Evolutionary conservation across 2,113 vertebrate species (phyloP).

Genomic region (Misgurnus anguillicaudatus): DNA sequence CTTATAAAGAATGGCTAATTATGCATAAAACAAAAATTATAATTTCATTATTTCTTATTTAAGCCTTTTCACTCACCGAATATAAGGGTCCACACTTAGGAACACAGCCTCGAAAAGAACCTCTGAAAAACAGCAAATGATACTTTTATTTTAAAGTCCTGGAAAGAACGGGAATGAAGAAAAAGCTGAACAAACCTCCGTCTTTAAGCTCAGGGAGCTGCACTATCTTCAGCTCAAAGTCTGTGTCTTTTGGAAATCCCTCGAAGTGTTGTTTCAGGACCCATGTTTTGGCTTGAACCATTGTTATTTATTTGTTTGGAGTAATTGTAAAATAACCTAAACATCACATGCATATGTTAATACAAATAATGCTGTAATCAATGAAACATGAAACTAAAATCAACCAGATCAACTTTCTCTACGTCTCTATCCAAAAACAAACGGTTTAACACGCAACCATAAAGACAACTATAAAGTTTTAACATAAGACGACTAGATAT

Average conservation of each 20-base stretch:
- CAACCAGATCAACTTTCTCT: not conserved
- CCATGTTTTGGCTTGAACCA: conserved; percentile 73
- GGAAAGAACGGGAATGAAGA: not conserved
- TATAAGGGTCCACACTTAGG: conserved; percentile 84
- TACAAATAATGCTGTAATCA: not conserved
- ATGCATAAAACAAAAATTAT: not conserved
- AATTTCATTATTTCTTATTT: not conserved
- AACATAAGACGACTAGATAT: not conserved
- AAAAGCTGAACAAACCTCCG: conserved; percentile 70
- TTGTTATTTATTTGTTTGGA: conserved; percentile 43
- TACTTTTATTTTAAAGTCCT: not conserved
- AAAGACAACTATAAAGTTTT: no score
- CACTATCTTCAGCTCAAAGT: conserved; percentile 76
- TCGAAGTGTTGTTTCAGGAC: conserved; percentile 78
- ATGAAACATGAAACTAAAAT: not conserved
- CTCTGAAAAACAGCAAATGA: conserved; percentile 67
- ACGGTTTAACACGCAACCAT: no score
- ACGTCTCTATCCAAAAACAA: no score
- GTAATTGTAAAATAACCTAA: conserved; percentile 6
- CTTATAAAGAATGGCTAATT: no score
- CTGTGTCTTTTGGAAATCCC: conserved; percentile 68
- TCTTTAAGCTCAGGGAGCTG: conserved; percentile 73
- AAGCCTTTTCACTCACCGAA: conserved; percentile 71
- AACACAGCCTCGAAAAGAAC: conserved; percentile 80
- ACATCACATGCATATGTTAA: not conserved